Evolutionary conservation across 2,113 vertebrate species (phyloP).

Genomic region (Proterorhinus semilunaris): DNA sequence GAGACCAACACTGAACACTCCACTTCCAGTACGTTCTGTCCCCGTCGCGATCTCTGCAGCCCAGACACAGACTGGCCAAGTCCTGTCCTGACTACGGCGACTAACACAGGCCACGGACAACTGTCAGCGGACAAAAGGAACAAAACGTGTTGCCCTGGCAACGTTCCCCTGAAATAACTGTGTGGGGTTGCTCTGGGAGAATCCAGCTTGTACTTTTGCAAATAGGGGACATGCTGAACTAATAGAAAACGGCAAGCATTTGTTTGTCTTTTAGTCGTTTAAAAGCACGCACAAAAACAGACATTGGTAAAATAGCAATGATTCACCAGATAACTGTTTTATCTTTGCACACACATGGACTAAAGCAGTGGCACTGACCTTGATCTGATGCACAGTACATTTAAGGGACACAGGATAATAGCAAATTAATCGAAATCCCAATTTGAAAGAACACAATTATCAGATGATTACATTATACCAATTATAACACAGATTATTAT

Average conservation of each 20-base stretch:
- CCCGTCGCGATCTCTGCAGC: slow-evolving; percentile 20
- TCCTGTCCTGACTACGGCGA: slow-evolving; percentile 45
- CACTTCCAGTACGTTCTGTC: slow-evolving; percentile 45
- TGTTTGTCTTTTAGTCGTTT: slow-evolving; percentile 13
- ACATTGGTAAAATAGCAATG: background rate
- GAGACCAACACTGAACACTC: slow-evolving; percentile 40
- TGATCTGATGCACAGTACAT: background rate
- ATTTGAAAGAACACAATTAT: too few relatives aligned
- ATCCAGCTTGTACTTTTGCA: slow-evolving; percentile 30
- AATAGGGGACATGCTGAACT: slow-evolving; percentile 18
- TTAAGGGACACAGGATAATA: background rate
- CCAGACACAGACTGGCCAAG: slow-evolving; percentile 38
- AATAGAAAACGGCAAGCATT: slow-evolving; percentile 1
- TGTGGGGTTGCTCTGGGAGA: slow-evolving; percentile 30
- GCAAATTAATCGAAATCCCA: background rate
- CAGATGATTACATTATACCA: too few relatives aligned
- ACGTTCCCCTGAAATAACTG: slow-evolving; percentile 49
- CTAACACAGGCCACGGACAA: slow-evolving; percentile 48
- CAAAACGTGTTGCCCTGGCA: slow-evolving; percentile 62
- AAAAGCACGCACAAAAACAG: background rate
- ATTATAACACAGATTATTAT: too few relatives aligned
- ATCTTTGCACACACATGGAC: background rate
- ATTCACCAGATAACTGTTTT: background rate
- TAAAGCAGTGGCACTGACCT: background rate
- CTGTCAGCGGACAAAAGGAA: slow-evolving; percentile 57